Evolutionary conservation across 2,797 vertebrate genomes (phyloP), one percentile per base, ranked within the genome.

Genomic region (Ataeniobius toweri): DNA sequence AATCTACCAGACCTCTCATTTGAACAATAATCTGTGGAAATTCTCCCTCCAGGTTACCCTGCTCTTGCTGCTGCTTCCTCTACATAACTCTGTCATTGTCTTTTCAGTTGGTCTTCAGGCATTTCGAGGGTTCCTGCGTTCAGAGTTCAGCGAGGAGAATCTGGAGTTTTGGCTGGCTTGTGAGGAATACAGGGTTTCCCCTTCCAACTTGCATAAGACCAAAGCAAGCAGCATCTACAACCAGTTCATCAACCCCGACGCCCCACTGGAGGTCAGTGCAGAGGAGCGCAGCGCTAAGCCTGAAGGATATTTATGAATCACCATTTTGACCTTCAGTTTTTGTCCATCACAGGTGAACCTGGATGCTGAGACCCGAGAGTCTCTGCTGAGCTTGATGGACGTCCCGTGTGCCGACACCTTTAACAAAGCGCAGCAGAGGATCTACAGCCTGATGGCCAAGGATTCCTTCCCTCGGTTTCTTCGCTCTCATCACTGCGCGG

Each of bases 401-500:
- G 85, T 89, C 9, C 94, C 93, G 0, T 83, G 89, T 48, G 85
- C 80, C 0, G 73, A 94, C 55, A 93, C 88, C 0, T 97, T 96
- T 70, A 78, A 88, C 50, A 74, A 89, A n/a, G 96, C 96, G 1
- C 96, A 97, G 88, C 93, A 92, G 71, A 93, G 90, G 53, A 96
- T 96, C 88, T 96, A 92, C 74, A 92, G 56, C 22, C 82, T 97
- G 80, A 96, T 97, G 96, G 95, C 96, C 71, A 95, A 96, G 73
- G 96, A 97, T 87, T 96, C 96, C 28, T 96, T 96, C 83, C 96
- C 95, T 7, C 93, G 96, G 18, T 97, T 96, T 89, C 93, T 95
- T 75, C 96, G 94, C 51, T 97, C 95, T 0, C 14, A 93, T 1
- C 86, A 91, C 75, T 89, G 92, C 71, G 81, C 84, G 68, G 85